phyloP scores from a whole-genome alignment of 2,888 invertebrate species.

The Gnatocerus cornutus region DNA sequence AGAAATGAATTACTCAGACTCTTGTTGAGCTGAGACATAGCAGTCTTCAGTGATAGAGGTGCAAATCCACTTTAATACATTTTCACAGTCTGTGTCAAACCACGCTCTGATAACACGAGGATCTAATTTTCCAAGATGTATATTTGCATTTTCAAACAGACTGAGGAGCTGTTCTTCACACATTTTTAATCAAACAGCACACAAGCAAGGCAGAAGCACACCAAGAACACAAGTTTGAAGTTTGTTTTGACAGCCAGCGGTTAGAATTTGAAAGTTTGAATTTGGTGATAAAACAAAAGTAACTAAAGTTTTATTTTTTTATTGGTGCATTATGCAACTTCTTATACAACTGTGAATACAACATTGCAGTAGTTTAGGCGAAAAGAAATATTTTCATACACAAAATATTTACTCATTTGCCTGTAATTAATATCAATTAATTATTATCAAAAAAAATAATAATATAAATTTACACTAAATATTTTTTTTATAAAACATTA shows the following conservation, averaged over 20 bases:
- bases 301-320: slow-evolving; percentile 1
- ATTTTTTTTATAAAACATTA: no score
- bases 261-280: background rate
- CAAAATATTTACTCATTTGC: no score
- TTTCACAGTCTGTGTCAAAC: slow-evolving; percentile 64
- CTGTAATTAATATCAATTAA: no score
- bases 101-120: slow-evolving; percentile 63
- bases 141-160: slow-evolving; percentile 53
- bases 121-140: slow-evolving; percentile 56
- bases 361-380: no score
- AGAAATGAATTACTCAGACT: slow-evolving; percentile 53
- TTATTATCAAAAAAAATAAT: no score
- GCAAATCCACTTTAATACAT: slow-evolving; percentile 64
- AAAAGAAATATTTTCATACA: no score
- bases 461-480: no score
- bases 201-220: no score
- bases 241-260: no score
- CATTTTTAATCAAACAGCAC: background rate
- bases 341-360: no score
- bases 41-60: slow-evolving; percentile 59
- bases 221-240: no score
- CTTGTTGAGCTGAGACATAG: slow-evolving; percentile 58
- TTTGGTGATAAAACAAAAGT: slow-evolving; percentile 6
- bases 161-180: slow-evolving; percentile 57
- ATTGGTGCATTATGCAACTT: no score